Evolutionary conservation across 2,113 vertebrate genomes (phyloP).

Genomic region (Phocoena phocoena): DNA sequence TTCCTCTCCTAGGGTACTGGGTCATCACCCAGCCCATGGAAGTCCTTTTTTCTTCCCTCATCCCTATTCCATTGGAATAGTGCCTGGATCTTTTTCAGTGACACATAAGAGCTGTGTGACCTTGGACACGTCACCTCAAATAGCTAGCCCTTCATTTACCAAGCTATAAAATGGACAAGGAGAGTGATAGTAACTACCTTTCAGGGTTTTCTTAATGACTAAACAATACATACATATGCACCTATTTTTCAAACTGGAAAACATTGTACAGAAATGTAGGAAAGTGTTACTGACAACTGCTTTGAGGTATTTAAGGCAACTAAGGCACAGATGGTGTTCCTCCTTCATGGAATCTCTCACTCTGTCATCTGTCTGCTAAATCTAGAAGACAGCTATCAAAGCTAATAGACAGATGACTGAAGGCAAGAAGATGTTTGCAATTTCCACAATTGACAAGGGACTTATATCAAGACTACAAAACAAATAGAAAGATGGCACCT

Average conservation of each 20-base stretch:
- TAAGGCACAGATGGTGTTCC: background rate
- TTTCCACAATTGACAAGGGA: background rate
- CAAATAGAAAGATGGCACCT: background rate
- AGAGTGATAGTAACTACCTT: background rate
- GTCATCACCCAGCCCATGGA: background rate
- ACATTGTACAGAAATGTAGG: background rate
- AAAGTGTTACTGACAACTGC: background rate
- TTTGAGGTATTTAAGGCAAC: background rate
- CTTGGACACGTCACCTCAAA: background rate
- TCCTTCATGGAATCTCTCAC: background rate
- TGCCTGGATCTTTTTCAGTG: fast-evolving
- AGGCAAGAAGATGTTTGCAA: background rate
- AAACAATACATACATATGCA: background rate
- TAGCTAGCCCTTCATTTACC: background rate
- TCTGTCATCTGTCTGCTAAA: background rate
- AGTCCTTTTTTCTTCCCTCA: background rate
- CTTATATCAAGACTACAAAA: background rate
- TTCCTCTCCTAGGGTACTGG: background rate
- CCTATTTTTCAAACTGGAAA: background rate
- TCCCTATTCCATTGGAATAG: fast-evolving
- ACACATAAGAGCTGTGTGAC: background rate
- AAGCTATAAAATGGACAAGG: background rate
- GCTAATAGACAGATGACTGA: background rate
- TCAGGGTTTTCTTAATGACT: background rate
- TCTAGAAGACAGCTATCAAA: background rate